Evolutionary conservation across 2,113 vertebrate genomes (phyloP).

Genomic region (Ornithorhynchus anatinus): DNA sequence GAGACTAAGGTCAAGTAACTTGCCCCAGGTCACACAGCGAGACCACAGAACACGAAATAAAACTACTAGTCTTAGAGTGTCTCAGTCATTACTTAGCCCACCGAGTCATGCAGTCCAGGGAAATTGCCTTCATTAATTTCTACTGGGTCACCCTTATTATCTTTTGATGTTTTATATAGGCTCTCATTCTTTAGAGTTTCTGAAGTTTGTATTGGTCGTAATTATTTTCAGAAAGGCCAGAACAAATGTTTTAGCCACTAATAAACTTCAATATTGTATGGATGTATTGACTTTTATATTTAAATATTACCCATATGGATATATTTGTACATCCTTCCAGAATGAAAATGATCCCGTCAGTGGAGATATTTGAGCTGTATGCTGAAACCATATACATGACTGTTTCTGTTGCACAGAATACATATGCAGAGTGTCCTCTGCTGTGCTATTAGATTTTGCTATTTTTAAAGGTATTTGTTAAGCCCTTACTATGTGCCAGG

Average conservation of each 20-base stretch:
- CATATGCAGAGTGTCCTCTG: no score
- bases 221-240: conserved; percentile 58
- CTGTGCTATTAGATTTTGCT: no score
- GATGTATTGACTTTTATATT: no score
- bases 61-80: background rate
- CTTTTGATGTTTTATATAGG: background rate
- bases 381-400: no score
- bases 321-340: background rate
- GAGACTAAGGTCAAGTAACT: conserved; percentile 52
- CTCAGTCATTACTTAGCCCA: background rate
- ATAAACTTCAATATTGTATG: no score
- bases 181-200: background rate
- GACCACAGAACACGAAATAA: conserved; percentile 4
- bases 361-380: no score
- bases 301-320: background rate
- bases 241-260: conserved; percentile 58
- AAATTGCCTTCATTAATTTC: conserved; percentile 23
- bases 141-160: background rate
- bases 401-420: no score
- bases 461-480: no score
- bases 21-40: conserved; percentile 48
- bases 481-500: no score
- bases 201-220: conserved; percentile 41
- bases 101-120: conserved; percentile 16
- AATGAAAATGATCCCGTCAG: no score